Base-by-base conservation (phyloP, 2,797 vertebrate species). In the Momotus momota region DNA sequence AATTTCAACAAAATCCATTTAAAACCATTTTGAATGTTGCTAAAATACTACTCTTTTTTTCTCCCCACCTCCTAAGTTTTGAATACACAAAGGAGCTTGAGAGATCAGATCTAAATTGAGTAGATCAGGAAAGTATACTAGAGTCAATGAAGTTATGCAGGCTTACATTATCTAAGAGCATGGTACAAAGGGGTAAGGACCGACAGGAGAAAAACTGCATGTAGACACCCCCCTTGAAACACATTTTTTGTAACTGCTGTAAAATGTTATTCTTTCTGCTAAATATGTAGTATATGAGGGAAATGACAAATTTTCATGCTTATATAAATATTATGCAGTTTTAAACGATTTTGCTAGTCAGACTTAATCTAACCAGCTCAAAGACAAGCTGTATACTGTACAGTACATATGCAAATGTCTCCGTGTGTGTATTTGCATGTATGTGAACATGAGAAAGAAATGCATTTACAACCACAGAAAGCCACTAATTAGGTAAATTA, bases 401-500 rank as follows among this genome's bases (percentile, higher is more conserved):
- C 48, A 69, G 45, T 35, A 86, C 45, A 75, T 88, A 84, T 81
- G 52, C 67, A 55, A 58, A 48, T 66, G 40, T 62, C 31, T 94
- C 35, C 75, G 9, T 85, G 21, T 65, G 21, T 45, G 31, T 25
- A 58, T 67, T 83, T 87, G 33, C 55, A 79, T 78, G 38, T 45
- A n/a, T 86, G 73, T 81, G 91, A 94, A 93, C 45, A 75, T 65
- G 40, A 86, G 12, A 86, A 13, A 91, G 40, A 88, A 91, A 88
- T 35, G 14, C 38, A 91, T 86, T 96, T 86, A 52, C 31, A 95
- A 49, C 45, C 9, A 6, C 33, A 62, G 77, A 90, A 94, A 96
- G 41, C 87, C 46, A 69, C 79, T 95, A 93, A 97, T 97, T 93
- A 96, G 55, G 67, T 55, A 97, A 95, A 92, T 91, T 96, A 90